Percentiles rank a stretch among this genome's conserved stretches.
phyloP scores from a whole-genome alignment of 2,797 vertebrate species.

The Distichodus sexfasciatus region DNA sequence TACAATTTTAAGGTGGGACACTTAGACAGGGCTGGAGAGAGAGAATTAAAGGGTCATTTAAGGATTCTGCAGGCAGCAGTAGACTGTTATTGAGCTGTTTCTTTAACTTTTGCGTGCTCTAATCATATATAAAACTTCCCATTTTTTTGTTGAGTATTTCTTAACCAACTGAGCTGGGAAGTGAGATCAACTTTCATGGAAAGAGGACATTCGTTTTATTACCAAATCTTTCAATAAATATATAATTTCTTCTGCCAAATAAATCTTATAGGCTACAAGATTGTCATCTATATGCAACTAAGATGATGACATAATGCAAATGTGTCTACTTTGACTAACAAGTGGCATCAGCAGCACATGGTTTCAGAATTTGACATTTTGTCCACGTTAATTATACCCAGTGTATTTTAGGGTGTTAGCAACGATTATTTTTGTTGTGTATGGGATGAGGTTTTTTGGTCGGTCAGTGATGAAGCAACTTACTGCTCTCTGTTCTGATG shows the following conservation, averaged over 20 bases:
- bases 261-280: too few relatives aligned
- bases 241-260: not conserved
- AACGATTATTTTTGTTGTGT: constrained; percentile 1
- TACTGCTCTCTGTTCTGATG: constrained; percentile 57
- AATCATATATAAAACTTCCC: too few relatives aligned
- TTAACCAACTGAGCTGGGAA: not conserved
- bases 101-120: not conserved
- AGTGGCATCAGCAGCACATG: not conserved
- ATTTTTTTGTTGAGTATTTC: too few relatives aligned
- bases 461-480: constrained; percentile 24
- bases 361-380: not conserved
- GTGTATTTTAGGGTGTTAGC: too few relatives aligned
- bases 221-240: not conserved
- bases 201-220: too few relatives aligned
- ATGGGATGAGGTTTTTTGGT: not conserved
- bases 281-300: too few relatives aligned
- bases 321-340: not conserved
- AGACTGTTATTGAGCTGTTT: not conserved
- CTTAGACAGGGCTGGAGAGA: not conserved
- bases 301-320: too few relatives aligned
- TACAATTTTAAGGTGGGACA: constrained; percentile 23
- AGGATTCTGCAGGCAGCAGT: constrained; percentile 7
- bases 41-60: constrained; percentile 22
- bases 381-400: not conserved
- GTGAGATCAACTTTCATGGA: too few relatives aligned